Conservation (phyloP, 2,888 invertebrate genomes). For the Sarcophaga rosellei region DNA sequence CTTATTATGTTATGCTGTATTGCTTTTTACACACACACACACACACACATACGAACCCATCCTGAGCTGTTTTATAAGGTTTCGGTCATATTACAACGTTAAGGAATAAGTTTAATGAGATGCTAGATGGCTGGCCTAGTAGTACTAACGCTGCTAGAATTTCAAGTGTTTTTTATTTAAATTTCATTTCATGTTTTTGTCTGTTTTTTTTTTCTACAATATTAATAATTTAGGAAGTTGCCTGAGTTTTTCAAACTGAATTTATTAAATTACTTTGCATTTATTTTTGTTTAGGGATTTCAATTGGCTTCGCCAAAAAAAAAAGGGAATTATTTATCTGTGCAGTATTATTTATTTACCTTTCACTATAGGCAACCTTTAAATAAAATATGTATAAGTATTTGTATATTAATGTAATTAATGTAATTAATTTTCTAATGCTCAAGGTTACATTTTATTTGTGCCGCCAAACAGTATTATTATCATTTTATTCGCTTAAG, state of each 20-base stretch:
- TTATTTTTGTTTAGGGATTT: background rate
- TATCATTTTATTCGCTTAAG: background rate
- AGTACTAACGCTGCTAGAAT: background rate
- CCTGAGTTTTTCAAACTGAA: too few relatives aligned
- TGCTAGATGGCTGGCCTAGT: background rate
- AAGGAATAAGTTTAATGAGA: background rate
- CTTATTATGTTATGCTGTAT: background rate
- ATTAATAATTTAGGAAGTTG: too few relatives aligned
- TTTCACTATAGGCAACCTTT: too few relatives aligned
- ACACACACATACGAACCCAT: too few relatives aligned
- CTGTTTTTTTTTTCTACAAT: too few relatives aligned
- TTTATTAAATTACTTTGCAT: too few relatives aligned
- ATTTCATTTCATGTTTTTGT: too few relatives aligned
- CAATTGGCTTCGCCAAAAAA: background rate
- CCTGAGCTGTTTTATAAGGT: constrained; percentile 25
- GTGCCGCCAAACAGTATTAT: background rate
- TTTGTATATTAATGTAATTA: too few relatives aligned
- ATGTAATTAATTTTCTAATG: constrained; percentile 9
- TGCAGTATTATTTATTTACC: constrained; percentile 7
- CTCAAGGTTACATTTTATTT: background rate
- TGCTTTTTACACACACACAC: background rate
- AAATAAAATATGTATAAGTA: too few relatives aligned
- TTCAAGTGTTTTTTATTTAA: background rate
- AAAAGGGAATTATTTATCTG: too few relatives aligned
- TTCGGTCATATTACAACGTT: background rate